Percentiles rank a stretch among this genome's conserved stretches.
phyloP scores from a whole-genome alignment of 2,113 vertebrate genomes.

The Cyprinus carpio region DNA sequence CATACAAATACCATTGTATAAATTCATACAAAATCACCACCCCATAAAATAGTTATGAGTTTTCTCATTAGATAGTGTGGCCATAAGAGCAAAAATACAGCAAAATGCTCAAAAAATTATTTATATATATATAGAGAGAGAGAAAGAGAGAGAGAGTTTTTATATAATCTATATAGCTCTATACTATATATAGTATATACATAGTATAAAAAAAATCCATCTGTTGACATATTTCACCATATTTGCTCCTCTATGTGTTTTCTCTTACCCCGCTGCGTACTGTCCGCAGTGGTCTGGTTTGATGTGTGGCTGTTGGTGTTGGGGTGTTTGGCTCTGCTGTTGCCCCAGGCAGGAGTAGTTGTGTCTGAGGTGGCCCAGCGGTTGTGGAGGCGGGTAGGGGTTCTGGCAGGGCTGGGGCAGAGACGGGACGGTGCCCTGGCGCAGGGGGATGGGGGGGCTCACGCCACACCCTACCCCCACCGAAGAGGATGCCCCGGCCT shows the following conservation, averaged over 20 bases:
- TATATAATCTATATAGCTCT: too few relatives aligned
- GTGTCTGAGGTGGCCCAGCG: slow-evolving; percentile 80
- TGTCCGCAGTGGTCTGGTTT: slow-evolving; percentile 91
- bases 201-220: background rate
- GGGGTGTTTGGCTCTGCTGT: slow-evolving; percentile 64
- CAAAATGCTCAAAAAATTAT: too few relatives aligned
- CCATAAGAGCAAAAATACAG: too few relatives aligned
- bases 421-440: slow-evolving; percentile 68
- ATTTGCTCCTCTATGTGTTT: background rate
- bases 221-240: background rate
- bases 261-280: slow-evolving; percentile 88
- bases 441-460: slow-evolving; percentile 75
- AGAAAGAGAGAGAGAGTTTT: too few relatives aligned
- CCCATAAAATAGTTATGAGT: too few relatives aligned
- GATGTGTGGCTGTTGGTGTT: slow-evolving; percentile 79
- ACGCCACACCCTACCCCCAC: slow-evolving; percentile 78
- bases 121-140: too few relatives aligned
- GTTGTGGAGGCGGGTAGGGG: slow-evolving; percentile 74
- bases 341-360: slow-evolving; percentile 85
- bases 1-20: too few relatives aligned
- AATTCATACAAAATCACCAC: too few relatives aligned
- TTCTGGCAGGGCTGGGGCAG: slow-evolving; percentile 74
- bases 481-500: slow-evolving; percentile 74
- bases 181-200: background rate
- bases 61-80: too few relatives aligned